Percentiles rank a stretch among this genome's conserved stretches.
These are phyloP conservation scores for Cinclus cinclus DNA, from an alignment of 2,113 vertebrate species.

Conservation along the genomic window DNA sequence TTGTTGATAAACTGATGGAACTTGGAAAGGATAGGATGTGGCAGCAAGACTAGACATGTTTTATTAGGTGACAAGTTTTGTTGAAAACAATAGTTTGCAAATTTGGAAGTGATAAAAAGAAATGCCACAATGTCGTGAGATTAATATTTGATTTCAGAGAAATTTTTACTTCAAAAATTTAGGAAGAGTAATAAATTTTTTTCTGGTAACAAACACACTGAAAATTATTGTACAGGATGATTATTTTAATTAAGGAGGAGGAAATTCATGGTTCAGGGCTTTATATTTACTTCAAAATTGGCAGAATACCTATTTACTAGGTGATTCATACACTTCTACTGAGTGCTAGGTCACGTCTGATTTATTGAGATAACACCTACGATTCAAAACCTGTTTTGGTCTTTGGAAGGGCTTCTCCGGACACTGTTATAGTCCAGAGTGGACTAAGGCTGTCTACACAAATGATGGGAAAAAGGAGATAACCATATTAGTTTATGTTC, in stretches of 20 bases:
- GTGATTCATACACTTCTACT: neutral
- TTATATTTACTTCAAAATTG: neutral
- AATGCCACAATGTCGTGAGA: neutral
- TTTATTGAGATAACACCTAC: neutral
- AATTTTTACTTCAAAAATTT: neutral
- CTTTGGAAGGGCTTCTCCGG: neutral
- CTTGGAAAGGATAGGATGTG: neutral
- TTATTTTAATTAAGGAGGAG: neutral
- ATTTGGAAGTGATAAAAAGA: neutral
- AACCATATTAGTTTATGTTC: neutral
- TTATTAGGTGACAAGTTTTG: neutral
- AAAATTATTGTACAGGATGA: neutral
- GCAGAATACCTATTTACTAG: neutral
- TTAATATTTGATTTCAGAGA: neutral
- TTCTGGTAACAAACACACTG: neutral
- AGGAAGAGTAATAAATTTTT: neutral
- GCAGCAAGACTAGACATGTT: neutral
- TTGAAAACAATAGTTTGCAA: neutral
- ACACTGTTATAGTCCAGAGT: neutral
- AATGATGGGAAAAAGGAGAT: neutral
- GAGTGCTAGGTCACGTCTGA: neutral
- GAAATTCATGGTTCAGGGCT: neutral
- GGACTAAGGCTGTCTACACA: neutral
- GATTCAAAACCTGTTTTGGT: neutral
- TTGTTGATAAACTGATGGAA: neutral